Evolutionary conservation across 1,140 invertebrate genomes (phyloP), one percentile per base, ranked within the genome.

Genomic region (Mamestra configurata): DNA sequence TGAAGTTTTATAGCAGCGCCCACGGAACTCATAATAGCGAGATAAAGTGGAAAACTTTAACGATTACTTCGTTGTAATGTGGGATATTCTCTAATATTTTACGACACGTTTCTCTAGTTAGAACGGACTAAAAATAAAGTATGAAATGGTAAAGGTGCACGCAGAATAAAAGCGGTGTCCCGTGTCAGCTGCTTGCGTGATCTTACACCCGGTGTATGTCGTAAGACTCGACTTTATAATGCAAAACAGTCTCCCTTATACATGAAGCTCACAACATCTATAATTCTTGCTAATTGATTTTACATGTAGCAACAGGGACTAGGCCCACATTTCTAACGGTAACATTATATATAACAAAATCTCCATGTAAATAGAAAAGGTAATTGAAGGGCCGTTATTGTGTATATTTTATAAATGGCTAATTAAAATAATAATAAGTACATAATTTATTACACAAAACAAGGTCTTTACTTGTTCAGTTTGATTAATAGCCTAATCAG

Each of bases 21-120:
- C 71, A 49, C 37, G 13, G 37, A 68, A 15, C 10, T 61, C 37
- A 68, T 68, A 68, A 68, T 68, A 46, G 40, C 22, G 13, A 68
- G 40, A 73, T 73, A 43, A 59, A 57, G 20, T 24, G 13, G 71
- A 5, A 73, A 79, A 79, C 55, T 79, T 79, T 22, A 51, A 31
- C 78, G 22, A 73, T 79, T 64, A 72, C n/a, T 79, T 73, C 49
- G 43, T 68, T 61, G 57, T 76, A 80, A 75, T 70, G 43, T 11
- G 57, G 7, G 55, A 27, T 51, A 27, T 43, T 15, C 57, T 7
- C 15, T 43, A 61, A 72, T 31, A 72, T 51, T 57, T 72, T 57
- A 57, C 18, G 51, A 51, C n/a, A 66, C 18, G 75, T 51, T 64
- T 66, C 18, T 66, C 4, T 51, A 61, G 22, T 35, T 46, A 11